A percentile compares a stretch with the other conserved stretches of the same genome.
These are phyloP conservation scores for Archocentrus centrarchus DNA, from an alignment of 2,113 vertebrate genomes.

Conservation along the genomic window DNA sequence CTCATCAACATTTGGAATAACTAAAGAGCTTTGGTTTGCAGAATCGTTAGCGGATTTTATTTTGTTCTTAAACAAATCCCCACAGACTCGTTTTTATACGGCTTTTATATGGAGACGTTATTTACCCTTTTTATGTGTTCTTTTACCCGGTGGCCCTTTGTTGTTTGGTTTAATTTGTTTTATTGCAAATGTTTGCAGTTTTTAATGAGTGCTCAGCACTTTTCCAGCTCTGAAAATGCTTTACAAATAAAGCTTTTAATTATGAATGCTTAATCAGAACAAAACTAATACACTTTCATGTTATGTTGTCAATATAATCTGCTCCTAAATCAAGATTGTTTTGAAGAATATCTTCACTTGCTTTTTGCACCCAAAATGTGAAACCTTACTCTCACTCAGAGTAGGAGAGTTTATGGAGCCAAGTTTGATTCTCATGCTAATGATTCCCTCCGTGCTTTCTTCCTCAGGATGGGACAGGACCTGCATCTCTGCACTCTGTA, in stretches of 20 bases:
- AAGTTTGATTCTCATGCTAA: conserved; percentile 58
- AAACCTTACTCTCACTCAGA: background rate
- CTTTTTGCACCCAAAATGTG: conserved; percentile 10
- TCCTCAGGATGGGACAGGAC: conserved; percentile 45
- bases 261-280: background rate
- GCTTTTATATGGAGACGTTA: background rate
- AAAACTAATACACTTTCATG: background rate
- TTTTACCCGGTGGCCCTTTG: conserved; percentile 22
- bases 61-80: background rate
- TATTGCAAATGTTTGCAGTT: conserved; percentile 19
- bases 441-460: conserved; percentile 36
- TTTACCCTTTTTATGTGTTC: conserved; percentile 17
- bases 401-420: conserved; percentile 14
- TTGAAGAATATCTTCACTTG: background rate
- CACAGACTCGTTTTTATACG: background rate
- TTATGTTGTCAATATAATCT: background rate
- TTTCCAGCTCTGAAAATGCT: conserved; percentile 6
- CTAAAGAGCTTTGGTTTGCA: conserved; percentile 1
- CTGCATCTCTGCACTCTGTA: background rate
- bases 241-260: conserved; percentile 20
- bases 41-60: background rate
- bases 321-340: background rate
- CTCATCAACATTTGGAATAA: background rate
- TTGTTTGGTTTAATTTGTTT: conserved; percentile 24
- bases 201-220: conserved; percentile 20